These are phyloP conservation scores for Mesembrinibis cayennensis DNA, from an alignment of 2,113 vertebrate species.

Conservation along the genomic window DNA sequence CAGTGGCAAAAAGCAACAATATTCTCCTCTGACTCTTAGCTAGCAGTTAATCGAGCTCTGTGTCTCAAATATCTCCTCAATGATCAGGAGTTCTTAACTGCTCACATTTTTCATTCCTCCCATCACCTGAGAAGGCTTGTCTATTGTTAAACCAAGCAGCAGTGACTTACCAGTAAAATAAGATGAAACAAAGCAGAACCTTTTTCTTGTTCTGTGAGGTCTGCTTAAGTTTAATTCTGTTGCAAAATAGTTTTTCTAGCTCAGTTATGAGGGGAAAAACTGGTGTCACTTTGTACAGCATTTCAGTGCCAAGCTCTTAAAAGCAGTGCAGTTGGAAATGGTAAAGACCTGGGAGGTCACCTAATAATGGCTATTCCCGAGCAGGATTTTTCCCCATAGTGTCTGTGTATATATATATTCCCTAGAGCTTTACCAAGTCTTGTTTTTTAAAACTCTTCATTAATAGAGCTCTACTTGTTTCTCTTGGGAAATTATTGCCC, in stretches of 20 bases:
- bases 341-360: not conserved
- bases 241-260: not conserved
- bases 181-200: not conserved
- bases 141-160: conserved; percentile 6
- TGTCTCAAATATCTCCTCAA: conserved; percentile 52
- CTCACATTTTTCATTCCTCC: conserved; percentile 59
- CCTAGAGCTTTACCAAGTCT: not conserved
- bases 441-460: not conserved
- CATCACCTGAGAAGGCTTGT: conserved; percentile 37
- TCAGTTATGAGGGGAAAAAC: not conserved
- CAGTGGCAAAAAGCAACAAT: not conserved
- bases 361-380: not conserved
- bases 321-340: not conserved
- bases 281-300: not conserved
- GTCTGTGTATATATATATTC: not conserved
- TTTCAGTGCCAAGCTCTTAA: not conserved
- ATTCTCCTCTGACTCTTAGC: conserved; percentile 3
- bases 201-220: not conserved
- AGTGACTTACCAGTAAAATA: not conserved
- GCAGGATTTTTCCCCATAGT: not conserved
- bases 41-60: conserved; percentile 39
- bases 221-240: not conserved
- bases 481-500: not conserved
- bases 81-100: conserved; percentile 55
- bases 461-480: not conserved